Evolutionary conservation across 2,888 invertebrate species (phyloP), one percentile per base, ranked within the genome.

Genomic region (Mylabris sibirica): DNA sequence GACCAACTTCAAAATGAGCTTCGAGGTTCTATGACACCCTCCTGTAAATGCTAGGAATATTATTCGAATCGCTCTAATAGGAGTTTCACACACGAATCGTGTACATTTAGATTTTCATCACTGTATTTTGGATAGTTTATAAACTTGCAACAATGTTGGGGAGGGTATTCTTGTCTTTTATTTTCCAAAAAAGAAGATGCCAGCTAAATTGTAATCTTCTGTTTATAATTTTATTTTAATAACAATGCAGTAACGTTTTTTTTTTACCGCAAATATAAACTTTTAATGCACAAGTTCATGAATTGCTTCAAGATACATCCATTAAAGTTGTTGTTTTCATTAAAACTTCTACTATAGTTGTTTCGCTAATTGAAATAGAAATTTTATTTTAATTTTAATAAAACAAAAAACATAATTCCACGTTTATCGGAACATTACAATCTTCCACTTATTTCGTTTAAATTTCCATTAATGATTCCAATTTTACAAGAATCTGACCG

Each of bases 341-440:
- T 49, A 49, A 49, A 49, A 49, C 20, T 49, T 49, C 44, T 17
- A 17, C 41, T 41, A 41, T 35, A 14, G 41, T 41, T 41, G 44
- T 9, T 44, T 44, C 30, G 30, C 11, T 44, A 44, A 44, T 44
- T 44, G 17, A 44, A 6, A 44, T 11, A n/a, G n/a, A 17, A 17
- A n/a, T 44, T 44, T n/a, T 44, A 1, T n/a, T 44, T n/a, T 44
- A 17, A 8, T 9, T 20, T 49, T 20, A 9, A 2, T 20, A 0
- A 11, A 49, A 41, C 14, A 14, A 41, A 14, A 3, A 5, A 14
- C 3, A 30, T 30, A 30, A 30, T 30, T 30, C 30, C 8, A 30
- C 30, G 30, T 30, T 41, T n/a, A n/a, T 41, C 30, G 30, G 35
- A 2, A 35, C 8, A 3, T 35, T 9, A 35, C 2, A 35, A 41